These are phyloP conservation scores for Drosophila kanekoi DNA, from an alignment of 2,888 invertebrate species.

Conservation along the genomic window DNA sequence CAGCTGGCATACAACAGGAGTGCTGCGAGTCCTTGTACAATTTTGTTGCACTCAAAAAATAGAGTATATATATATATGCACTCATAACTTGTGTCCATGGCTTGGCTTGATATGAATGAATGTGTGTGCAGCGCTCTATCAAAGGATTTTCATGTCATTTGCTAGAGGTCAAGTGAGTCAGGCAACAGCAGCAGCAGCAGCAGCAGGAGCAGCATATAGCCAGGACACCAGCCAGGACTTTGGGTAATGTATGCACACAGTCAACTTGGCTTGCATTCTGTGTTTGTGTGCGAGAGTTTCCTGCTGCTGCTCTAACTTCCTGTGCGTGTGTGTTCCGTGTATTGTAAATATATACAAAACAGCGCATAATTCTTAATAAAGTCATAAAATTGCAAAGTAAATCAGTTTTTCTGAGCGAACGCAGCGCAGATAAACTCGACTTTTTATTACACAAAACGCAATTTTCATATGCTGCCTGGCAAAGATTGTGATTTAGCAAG, in stretches of 20 bases:
- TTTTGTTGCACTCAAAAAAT: conserved; percentile 46
- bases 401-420: conserved; percentile 66
- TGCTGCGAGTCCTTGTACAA: conserved; percentile 38
- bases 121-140: conserved; percentile 66
- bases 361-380: conserved; percentile 75
- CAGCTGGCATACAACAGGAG: conserved; percentile 16
- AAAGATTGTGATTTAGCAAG: conserved; percentile 66
- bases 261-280: conserved; percentile 45
- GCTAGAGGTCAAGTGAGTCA: conserved; percentile 66
- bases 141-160: conserved; percentile 74
- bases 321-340: conserved; percentile 33
- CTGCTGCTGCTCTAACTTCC: conserved; percentile 51
- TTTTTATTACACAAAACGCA: conserved; percentile 71
- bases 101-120: conserved; percentile 66
- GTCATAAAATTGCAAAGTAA: conserved; percentile 72
- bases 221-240: conserved; percentile 22
- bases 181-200: conserved; percentile 20
- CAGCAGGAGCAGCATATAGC: conserved; percentile 1
- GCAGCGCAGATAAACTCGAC: conserved; percentile 63
- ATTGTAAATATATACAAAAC: conserved; percentile 71
- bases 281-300: conserved; percentile 38
- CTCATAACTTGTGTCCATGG: conserved; percentile 64
- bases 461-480: conserved; percentile 67
- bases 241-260: conserved; percentile 35
- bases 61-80: conserved; percentile 58